Conservation (phyloP, 2,888 invertebrate species). For the Myopa tessellatipennis region DNA sequence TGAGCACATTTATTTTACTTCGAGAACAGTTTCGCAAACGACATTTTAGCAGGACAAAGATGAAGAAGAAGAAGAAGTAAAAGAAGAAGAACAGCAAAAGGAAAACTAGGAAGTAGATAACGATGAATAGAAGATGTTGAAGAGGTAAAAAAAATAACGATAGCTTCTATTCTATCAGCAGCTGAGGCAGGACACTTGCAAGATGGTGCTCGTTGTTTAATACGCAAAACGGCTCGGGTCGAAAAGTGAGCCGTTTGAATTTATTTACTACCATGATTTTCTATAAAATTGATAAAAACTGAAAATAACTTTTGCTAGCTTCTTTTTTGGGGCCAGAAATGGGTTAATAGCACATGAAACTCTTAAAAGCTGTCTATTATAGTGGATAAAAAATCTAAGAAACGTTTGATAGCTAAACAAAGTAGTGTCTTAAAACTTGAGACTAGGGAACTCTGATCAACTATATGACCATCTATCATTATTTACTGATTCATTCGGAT, state of each 20-base stretch:
- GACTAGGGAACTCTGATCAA: no score
- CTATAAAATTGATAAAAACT: slow-evolving; percentile 30
- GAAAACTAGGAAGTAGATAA: background rate
- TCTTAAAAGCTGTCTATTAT: background rate
- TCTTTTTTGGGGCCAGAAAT: background rate
- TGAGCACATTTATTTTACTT: slow-evolving; percentile 37
- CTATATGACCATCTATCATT: no score
- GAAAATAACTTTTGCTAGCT: background rate
- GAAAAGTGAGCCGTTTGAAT: slow-evolving; percentile 23
- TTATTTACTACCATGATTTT: slow-evolving; percentile 35
- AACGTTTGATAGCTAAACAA: no score
- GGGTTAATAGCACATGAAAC: background rate
- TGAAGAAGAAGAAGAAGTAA: background rate
- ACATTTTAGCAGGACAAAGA: background rate
- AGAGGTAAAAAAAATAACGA: no score
- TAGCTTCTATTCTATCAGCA: no score
- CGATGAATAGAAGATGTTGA: background rate
- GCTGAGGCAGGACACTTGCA: background rate
- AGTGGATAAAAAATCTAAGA: no score
- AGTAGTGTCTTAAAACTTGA: no score
- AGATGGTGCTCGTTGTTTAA: slow-evolving; percentile 1
- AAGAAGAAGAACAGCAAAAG: background rate
- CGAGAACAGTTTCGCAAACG: background rate
- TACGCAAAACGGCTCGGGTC: slow-evolving; percentile 14
- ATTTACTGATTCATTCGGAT: no score